Base-by-base conservation (phyloP, 2,888 invertebrate genomes). In the Plagiodera versicolora region DNA sequence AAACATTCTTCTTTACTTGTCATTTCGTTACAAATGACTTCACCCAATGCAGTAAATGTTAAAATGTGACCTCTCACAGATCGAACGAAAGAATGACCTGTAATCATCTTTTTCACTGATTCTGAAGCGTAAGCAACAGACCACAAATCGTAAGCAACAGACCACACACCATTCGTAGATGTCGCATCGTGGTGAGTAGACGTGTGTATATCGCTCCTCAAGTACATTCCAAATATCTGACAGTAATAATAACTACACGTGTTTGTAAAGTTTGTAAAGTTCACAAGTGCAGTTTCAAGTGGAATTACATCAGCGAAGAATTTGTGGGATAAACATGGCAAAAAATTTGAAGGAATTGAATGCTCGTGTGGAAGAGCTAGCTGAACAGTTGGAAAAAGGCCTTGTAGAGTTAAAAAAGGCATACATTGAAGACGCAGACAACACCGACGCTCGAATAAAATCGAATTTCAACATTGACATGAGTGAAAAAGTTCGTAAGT, bases 31-130 rank as follows among this genome's bases (percentile, higher is more conserved):
- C n/a, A n/a, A n/a, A 56, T 24, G 6, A 56, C 11, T 1, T 49
- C 5, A 1, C 16, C 18, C 9, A 56, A 3, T 1, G 49, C 20
- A 4, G 9, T 16, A 14, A 48, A 50, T 0, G 24, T 5, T n/a
- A 56, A 16, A 0, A 49, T 11, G 20, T 49, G 56, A 20, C 2
- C 56, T 39, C 56, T 18, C 1, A 56, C 1, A 1, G 56, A 49
- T 1, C 56, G 20, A 9, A 50, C 1, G 39, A 49, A 55, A 1
- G 60, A 50, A 45, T 76, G 72, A 28, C 77, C 53, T 30, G 48
- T 9, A n/a, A 61, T 1, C 18, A 32, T 19, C 51, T 61, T 45
- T 1, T 58, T 51, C 1, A 39, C 4, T 0, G 60, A 60, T 44
- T 58, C 48, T 39, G 9, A 8, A 35, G 61, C 58, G 46, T 58